A percentile compares a stretch with the other conserved stretches of the same genome.
Evolutionary conservation across 1,140 invertebrate genomes (phyloP).

Genomic region (Papilio polytes): DNA sequence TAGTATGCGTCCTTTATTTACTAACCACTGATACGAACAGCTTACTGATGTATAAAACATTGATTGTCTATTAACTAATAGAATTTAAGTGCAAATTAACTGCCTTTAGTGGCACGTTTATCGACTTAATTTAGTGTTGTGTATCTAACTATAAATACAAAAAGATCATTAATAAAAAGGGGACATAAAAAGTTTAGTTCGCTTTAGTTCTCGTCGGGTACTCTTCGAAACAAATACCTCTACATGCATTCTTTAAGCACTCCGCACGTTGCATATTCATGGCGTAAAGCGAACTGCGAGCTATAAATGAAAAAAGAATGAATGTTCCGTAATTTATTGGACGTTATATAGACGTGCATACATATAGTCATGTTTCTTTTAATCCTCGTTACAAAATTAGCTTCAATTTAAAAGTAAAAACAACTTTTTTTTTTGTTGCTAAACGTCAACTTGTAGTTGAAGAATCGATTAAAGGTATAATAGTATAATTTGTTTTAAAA

Average conservation of each 20-base stretch:
- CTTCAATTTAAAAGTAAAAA: constrained; percentile 22
- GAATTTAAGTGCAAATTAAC: constrained; percentile 37
- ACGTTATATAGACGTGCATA: constrained; percentile 34
- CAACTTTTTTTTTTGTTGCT: not conserved
- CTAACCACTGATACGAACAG: not conserved
- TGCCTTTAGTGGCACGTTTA: constrained; percentile 3
- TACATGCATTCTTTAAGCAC: constrained; percentile 37
- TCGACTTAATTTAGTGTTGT: constrained; percentile 29
- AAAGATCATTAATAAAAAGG: constrained; percentile 24
- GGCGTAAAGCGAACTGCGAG: constrained; percentile 25
- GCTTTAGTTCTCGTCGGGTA: constrained; percentile 2
- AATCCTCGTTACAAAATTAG: constrained; percentile 15
- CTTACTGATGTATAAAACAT: constrained; percentile 15
- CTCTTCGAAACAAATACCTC: constrained; percentile 23
- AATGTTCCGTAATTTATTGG: constrained; percentile 37
- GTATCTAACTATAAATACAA: constrained; percentile 32
- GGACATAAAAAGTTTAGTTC: constrained; percentile 15
- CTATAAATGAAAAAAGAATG: constrained; percentile 31
- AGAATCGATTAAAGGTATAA: constrained; percentile 3
- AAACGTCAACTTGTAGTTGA: constrained; percentile 5
- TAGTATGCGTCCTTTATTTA: not conserved
- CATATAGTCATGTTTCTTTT: constrained; percentile 20
- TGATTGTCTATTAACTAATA: constrained; percentile 33
- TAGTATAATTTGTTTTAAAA: not conserved
- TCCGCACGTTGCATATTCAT: constrained; percentile 35